Percentiles rank a stretch among this genome's conserved stretches.
phyloP scores from a whole-genome alignment of 2,888 invertebrate genomes.

The Rhaphigaster nebulosa region DNA sequence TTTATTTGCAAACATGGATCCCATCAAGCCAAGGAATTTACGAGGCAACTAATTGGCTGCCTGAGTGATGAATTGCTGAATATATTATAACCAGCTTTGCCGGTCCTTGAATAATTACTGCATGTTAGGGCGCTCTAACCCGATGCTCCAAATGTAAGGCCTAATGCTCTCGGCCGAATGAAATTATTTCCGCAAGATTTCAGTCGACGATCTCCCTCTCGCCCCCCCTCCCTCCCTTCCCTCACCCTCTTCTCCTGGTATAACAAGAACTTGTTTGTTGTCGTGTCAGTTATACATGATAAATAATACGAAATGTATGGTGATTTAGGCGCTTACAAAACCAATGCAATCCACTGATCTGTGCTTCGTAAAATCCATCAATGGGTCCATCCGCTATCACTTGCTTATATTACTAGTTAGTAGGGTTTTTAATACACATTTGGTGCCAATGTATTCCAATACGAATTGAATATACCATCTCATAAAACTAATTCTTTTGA shows the following conservation, averaged over 20 bases:
- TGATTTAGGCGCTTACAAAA: not conserved
- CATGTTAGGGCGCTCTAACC: not conserved
- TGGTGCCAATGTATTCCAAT: too few relatives aligned
- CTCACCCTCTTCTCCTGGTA: not conserved
- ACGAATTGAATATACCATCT: too few relatives aligned
- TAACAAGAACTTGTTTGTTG: not conserved
- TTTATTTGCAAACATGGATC: constrained; percentile 31
- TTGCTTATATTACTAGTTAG: too few relatives aligned
- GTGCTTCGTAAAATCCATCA: too few relatives aligned
- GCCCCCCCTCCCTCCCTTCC: too few relatives aligned
- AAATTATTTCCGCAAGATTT: constrained; percentile 21
- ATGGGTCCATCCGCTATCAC: too few relatives aligned
- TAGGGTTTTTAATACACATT: too few relatives aligned
- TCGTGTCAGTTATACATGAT: not conserved
- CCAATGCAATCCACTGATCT: not conserved
- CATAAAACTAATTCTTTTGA: too few relatives aligned
- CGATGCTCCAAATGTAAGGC: not conserved
- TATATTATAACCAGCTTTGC: constrained; percentile 36
- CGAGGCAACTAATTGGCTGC: constrained; percentile 14
- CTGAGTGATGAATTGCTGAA: constrained; percentile 50
- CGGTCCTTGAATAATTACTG: constrained; percentile 4
- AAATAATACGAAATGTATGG: not conserved
- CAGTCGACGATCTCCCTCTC: not conserved
- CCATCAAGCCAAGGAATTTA: constrained; percentile 25
- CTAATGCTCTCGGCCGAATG: constrained; percentile 18